phyloP scores from a whole-genome alignment of 2,113 vertebrate species.

The Oncorhynchus nerka region DNA sequence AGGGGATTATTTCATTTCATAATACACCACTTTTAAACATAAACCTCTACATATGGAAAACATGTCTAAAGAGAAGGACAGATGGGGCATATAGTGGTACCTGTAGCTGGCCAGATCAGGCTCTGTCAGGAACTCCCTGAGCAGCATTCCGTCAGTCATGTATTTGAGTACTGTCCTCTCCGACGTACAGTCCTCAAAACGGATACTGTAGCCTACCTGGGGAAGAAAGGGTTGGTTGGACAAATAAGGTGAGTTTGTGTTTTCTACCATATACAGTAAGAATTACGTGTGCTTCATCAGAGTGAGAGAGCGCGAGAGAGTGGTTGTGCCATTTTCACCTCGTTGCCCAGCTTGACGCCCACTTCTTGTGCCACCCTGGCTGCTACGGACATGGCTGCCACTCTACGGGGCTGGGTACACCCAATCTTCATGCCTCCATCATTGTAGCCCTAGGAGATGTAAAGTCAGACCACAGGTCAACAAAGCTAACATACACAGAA shows the following conservation, averaged over 20 bases:
- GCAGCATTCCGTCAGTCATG: slow-evolving; percentile 94
- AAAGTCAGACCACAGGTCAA: not conserved
- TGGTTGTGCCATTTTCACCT: slow-evolving; percentile 65
- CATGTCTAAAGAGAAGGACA: not conserved
- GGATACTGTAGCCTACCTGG: slow-evolving; percentile 90
- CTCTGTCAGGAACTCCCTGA: slow-evolving; percentile 90
- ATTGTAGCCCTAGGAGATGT: slow-evolving; percentile 79
- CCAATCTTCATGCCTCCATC: slow-evolving; percentile 86
- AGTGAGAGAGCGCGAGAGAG: not conserved
- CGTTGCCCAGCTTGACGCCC: slow-evolving; percentile 88
- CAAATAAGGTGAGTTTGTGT: not conserved
- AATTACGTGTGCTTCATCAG: not conserved
- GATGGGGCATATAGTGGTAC: slow-evolving; percentile 46
- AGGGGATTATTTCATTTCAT: not conserved
- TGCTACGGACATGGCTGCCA: slow-evolving; percentile 91
- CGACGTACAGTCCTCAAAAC: slow-evolving; percentile 93
- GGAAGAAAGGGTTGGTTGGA: not conserved
- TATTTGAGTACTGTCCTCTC: slow-evolving; percentile 89
- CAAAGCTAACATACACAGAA: not conserved
- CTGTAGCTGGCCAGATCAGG: slow-evolving; percentile 93
- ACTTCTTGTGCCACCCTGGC: slow-evolving; percentile 87
- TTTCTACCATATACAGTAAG: not conserved
- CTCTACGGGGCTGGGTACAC: slow-evolving; percentile 89
- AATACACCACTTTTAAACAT: not conserved
- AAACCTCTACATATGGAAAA: not conserved